Percentiles rank a stretch among this genome's conserved stretches.
These are phyloP conservation scores for Troides aeacus DNA, from an alignment of 2,888 invertebrate species.

Conservation along the genomic window DNA sequence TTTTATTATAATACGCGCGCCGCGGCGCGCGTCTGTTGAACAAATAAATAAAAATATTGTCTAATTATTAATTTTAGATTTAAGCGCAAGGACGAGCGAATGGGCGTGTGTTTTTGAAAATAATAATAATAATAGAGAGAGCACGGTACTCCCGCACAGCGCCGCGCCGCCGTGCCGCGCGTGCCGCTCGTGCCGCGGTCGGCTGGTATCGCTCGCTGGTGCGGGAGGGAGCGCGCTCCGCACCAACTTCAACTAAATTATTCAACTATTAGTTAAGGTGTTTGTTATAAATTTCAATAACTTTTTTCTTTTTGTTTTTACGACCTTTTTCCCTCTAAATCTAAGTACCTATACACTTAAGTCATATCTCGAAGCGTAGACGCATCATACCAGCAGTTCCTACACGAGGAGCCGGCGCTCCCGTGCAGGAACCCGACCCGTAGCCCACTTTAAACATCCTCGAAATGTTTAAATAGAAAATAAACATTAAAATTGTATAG, in stretches of 20 bases:
- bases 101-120: slow-evolving; percentile 77
- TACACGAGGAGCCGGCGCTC: slow-evolving; percentile 62
- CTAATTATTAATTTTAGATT: slow-evolving; percentile 80
- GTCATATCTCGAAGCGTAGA: slow-evolving; percentile 78
- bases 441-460: slow-evolving; percentile 77
- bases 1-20: slow-evolving; percentile 79
- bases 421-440: slow-evolving; percentile 64
- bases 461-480: slow-evolving; percentile 76
- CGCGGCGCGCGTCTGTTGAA: slow-evolving; percentile 78
- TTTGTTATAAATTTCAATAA: slow-evolving; percentile 80
- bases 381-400: slow-evolving; percentile 66
- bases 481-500: slow-evolving; percentile 78
- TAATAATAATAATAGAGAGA: slow-evolving; percentile 54
- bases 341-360: slow-evolving; percentile 74
- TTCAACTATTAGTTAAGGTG: slow-evolving; percentile 78
- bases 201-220: slow-evolving; percentile 65
- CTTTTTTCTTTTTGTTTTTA: slow-evolving; percentile 73
- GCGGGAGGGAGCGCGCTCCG: slow-evolving; percentile 52
- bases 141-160: slow-evolving; percentile 65
- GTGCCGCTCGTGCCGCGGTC: no score
- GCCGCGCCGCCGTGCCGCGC: slow-evolving; percentile 69
- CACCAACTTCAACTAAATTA: slow-evolving; percentile 69
- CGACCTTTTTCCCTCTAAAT: slow-evolving; percentile 73
- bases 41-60: slow-evolving; percentile 75
- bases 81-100: slow-evolving; percentile 79